Evolutionary conservation across 2,113 vertebrate species (phyloP), one percentile per base, ranked within the genome.

Genomic region (Dipodomys ordii): DNA sequence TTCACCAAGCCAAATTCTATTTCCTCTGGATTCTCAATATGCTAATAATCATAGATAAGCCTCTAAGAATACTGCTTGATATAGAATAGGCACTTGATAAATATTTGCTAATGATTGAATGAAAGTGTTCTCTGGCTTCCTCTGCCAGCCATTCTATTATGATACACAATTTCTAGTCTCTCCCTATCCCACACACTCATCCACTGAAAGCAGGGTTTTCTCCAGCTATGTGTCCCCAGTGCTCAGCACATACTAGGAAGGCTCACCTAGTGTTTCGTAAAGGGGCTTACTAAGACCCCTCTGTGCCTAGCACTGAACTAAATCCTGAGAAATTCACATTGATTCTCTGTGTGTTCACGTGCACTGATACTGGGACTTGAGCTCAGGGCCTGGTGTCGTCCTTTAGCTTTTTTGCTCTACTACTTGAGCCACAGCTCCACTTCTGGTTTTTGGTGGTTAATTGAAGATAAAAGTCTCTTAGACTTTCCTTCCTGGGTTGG

Each of bases 1-100:
- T 71, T 65, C 32, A 53, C 35, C 30, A 79, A 46, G 65, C 22
- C 67, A 84, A 71, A 90, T 46, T 28, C 80, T 64, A 81, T 78
- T 77, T 94, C 68, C 62, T 49, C 46, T 76, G 76, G 53, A 67
- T 65, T 93, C 32, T 87, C 81, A 95, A 84, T 79, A 95, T 67
- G 53, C 73, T 82, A 76, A 88, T 92, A 69, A 73, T 65, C 71
- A 68, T 69, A 79, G 86, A 92, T 71, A 90, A 83, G 44, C 30
- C 32, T 88, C 86, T 93, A 80, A 80, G 74, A 92, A 86, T 30
- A 85, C 19, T 71, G 44, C 15, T 20, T 83, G 64, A 25, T 18
- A 64, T 18, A 5, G 32, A 93, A 77, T 71, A 94, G 60, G 46
- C 28, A 5, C n/a, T 79, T 6, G 4, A 78, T 77, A 92, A 82